Conservation (phyloP, 1,140 invertebrate genomes). For the Cherax quadricarinatus region DNA sequence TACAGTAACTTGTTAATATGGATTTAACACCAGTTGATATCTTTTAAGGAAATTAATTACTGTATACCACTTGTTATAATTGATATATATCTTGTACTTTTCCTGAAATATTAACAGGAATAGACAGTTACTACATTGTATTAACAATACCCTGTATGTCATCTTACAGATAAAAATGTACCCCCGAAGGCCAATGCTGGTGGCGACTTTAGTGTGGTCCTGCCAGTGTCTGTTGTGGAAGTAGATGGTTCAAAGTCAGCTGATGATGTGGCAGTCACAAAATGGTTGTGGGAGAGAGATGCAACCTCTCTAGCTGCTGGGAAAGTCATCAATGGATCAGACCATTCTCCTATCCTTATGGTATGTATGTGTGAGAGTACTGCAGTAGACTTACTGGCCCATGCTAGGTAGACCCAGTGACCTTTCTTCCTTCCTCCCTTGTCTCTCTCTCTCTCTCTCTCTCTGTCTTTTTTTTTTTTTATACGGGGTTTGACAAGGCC, state of each 20-base stretch:
- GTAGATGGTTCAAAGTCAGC: conserved; percentile 91
- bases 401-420: too few relatives aligned
- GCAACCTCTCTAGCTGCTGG: conserved; percentile 90
- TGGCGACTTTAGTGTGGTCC: conserved; percentile 85
- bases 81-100: background rate
- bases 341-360: conserved; percentile 86
- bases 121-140: background rate
- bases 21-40: too few relatives aligned
- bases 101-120: background rate
- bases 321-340: conserved; percentile 85
- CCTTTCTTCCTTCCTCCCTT: background rate
- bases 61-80: background rate
- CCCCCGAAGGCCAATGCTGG: conserved; percentile 92
- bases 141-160: background rate
- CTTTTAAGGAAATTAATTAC: too few relatives aligned
- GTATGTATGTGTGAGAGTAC: conserved; percentile 76
- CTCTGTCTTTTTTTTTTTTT: background rate
- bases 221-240: conserved; percentile 86
- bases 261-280: conserved; percentile 91
- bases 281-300: conserved; percentile 90
- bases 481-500: too few relatives aligned
- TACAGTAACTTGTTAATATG: too few relatives aligned
- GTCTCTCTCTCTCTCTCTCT: background rate
- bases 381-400: too few relatives aligned
- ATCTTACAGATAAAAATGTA: conserved; percentile 87